A percentile compares a stretch with the other conserved stretches of the same genome.
These are phyloP conservation scores for Alexandromys fortis DNA, from an alignment of 2,113 vertebrate species.

Conservation along the genomic window DNA sequence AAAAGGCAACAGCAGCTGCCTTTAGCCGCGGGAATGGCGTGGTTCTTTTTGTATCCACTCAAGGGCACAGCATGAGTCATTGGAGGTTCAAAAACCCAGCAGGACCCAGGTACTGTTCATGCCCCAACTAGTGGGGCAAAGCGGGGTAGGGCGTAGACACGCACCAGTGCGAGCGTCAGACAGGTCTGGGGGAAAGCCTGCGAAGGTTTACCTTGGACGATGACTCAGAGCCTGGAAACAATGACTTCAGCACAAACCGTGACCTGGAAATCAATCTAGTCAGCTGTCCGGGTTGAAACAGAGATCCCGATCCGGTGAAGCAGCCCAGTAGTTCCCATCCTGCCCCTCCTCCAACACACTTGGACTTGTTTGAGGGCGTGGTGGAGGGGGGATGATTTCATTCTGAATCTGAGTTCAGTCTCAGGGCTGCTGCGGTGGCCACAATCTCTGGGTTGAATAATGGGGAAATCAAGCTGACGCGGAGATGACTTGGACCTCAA, in stretches of 20 bases:
- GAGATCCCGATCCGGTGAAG: background rate
- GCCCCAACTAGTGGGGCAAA: background rate
- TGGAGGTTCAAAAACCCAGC: conserved; percentile 52
- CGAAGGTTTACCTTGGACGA: background rate
- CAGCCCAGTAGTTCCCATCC: background rate
- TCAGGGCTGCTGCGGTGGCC: background rate
- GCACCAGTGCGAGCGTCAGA: background rate
- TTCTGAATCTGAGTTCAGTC: background rate
- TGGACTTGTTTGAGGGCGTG: background rate
- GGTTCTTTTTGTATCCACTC: background rate
- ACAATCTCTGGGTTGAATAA: background rate
- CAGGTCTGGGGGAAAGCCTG: background rate
- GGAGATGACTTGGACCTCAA: background rate
- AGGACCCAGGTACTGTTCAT: conserved; percentile 1
- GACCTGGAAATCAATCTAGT: background rate
- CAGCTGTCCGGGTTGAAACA: background rate
- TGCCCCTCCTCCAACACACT: background rate
- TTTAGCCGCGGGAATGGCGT: background rate
- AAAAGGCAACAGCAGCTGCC: background rate
- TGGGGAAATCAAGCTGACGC: background rate
- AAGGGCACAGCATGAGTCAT: background rate
- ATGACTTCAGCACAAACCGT: background rate
- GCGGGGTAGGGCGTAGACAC: background rate
- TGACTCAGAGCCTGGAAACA: conserved; percentile 15
- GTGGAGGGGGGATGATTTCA: background rate